Conservation (phyloP, 2,797 vertebrate genomes). For the Chrysocyon brachyurus region DNA sequence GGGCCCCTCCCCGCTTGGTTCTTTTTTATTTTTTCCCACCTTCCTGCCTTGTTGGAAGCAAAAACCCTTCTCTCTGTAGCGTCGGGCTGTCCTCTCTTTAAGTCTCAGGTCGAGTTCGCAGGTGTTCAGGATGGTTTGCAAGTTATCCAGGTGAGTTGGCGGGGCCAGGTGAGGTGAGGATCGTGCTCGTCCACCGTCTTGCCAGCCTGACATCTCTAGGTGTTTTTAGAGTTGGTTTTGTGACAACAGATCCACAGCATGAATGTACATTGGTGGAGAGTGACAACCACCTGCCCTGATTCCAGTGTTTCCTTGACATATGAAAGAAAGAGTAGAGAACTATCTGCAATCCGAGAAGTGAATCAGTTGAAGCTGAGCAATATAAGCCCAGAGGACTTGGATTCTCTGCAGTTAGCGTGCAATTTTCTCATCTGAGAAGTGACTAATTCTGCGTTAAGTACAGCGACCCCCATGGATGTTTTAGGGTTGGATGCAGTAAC, state of each 20-base stretch:
- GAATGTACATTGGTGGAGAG: background rate
- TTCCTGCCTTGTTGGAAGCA: too few relatives aligned
- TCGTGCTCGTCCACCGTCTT: too few relatives aligned
- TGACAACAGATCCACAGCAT: background rate
- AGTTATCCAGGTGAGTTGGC: too few relatives aligned
- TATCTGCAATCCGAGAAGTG: background rate
- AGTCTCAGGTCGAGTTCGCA: too few relatives aligned
- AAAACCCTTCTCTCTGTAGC: too few relatives aligned
- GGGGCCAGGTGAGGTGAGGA: too few relatives aligned
- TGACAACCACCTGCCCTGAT: background rate
- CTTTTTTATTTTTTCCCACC: too few relatives aligned
- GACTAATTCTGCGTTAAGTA: background rate
- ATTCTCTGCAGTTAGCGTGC: background rate
- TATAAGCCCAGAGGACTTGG: background rate
- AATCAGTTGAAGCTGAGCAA: background rate
- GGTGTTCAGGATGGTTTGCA: too few relatives aligned
- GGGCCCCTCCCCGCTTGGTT: too few relatives aligned
- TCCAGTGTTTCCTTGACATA: background rate
- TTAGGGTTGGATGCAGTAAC: background rate
- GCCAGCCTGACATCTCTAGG: background rate
- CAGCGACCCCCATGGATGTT: background rate
- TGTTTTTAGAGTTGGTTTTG: constrained; percentile 1
- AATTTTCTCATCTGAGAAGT: constrained; percentile 25
- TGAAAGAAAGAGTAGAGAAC: background rate
- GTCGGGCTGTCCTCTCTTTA: too few relatives aligned